phyloP scores from a whole-genome alignment of 2,888 invertebrate genomes.

The Hirtodrosophila cameraria region DNA sequence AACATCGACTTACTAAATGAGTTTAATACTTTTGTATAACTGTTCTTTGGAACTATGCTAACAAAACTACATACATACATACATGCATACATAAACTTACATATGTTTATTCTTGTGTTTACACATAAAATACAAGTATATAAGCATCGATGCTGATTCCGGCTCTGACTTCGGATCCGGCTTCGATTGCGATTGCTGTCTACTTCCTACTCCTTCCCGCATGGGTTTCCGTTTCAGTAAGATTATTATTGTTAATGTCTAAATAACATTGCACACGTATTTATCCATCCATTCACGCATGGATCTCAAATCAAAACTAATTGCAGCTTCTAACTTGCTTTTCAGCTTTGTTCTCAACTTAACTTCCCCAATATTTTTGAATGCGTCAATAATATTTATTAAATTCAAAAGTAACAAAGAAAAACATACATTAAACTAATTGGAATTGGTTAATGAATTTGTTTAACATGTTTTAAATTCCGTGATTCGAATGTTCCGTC shows the following conservation, averaged over 20 bases:
- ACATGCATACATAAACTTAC: conserved; percentile 7
- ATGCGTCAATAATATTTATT: too few relatives aligned
- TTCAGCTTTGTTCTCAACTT: too few relatives aligned
- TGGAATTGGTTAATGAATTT: too few relatives aligned
- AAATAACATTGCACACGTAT: conserved; percentile 2
- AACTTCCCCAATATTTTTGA: too few relatives aligned
- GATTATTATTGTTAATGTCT: conserved; percentile 11
- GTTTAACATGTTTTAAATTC: too few relatives aligned
- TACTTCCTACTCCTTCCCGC: not conserved
- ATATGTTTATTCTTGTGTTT: not conserved
- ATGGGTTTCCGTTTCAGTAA: conserved; percentile 23
- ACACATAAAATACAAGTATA: conserved; percentile 5
- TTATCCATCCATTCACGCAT: conserved; percentile 1
- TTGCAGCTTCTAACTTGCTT: not conserved
- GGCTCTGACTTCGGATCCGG: not conserved
- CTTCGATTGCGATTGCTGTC: not conserved
- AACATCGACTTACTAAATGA: conserved; percentile 37
- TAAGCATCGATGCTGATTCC: not conserved
- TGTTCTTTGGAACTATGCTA: conserved; percentile 36
- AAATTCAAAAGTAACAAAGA: too few relatives aligned
- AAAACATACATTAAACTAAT: too few relatives aligned
- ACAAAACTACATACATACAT: conserved; percentile 19
- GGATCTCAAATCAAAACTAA: not conserved
- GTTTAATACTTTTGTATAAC: conserved; percentile 30
- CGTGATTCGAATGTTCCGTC: too few relatives aligned